Evolutionary conservation across 2,797 vertebrate species (phyloP).

Genomic region (Trichosurus vulpecula): DNA sequence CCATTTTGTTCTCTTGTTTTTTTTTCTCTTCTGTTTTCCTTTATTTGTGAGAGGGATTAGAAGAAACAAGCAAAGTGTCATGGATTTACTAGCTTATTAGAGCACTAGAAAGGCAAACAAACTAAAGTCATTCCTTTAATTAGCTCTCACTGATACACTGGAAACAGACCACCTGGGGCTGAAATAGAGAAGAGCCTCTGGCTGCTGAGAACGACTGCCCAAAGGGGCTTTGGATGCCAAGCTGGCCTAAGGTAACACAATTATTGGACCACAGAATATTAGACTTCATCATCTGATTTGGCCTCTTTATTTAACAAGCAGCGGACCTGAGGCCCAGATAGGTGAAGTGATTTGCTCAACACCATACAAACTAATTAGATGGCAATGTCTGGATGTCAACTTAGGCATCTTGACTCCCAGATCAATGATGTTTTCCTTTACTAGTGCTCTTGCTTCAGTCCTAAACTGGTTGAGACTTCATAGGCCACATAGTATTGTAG

Average conservation of each 20-base stretch:
- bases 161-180: background rate
- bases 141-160: background rate
- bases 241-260: background rate
- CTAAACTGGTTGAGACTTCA: background rate
- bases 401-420: background rate
- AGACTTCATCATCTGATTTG: background rate
- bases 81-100: background rate
- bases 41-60: background rate
- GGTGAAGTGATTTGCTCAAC: background rate
- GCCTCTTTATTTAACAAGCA: background rate
- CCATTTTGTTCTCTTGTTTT: background rate
- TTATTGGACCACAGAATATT: background rate
- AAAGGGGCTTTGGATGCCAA: background rate
- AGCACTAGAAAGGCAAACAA: background rate
- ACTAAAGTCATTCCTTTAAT: background rate
- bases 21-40: background rate
- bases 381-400: background rate
- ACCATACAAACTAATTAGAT: background rate
- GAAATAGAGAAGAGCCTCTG: background rate
- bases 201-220: background rate
- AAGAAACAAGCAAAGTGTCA: background rate
- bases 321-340: background rate
- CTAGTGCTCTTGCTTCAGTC: background rate
- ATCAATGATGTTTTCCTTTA: background rate
- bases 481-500: background rate